Evolutionary conservation across 2,888 invertebrate species (phyloP), one percentile per base, ranked within the genome.

Genomic region (Drosophila mimetica): DNA sequence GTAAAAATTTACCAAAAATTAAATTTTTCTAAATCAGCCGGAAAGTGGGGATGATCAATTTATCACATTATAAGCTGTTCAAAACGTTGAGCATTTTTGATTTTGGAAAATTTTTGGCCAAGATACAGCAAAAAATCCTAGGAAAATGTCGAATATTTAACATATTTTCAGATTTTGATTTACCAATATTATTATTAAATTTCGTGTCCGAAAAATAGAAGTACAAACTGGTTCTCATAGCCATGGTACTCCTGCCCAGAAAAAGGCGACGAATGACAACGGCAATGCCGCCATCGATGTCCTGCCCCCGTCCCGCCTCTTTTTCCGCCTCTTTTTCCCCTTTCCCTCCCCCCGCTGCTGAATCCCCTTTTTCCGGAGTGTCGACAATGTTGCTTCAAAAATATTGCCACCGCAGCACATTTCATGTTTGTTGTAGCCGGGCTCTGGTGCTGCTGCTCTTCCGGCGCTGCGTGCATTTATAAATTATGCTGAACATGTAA

Each of bases 401-500:
- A 88, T 86, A 88, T 88, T 77, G 77, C 77, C 76, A 77, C 75
- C 82, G 84, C 84, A 83, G 81, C 76, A 77, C 82, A 82, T 81
- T 84, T 73, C 75, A 75, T 78, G 86, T 87, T 71, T 66, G 59
- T 59, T 67, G 77, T 64, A 69, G 73, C 54, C 55, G 64, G 63
- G 55, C 58, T 55, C 54, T 57, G 47, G 52, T 70, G 57, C 7
- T 52, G 18, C 20, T 59, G 64, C 36, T 55, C 14, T 51, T 22
- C 22, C 25, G 42, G 7, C 70, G 60, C 67, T 77, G 77, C 77
- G 77, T 81, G 77, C 89, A 89, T 90, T 89, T 91, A 91, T 91
- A 91, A 91, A 91, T 91, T 91, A 91, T 91, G 90, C 91, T 89
- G 89, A 90, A 90, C 90, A 91, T 90, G 91, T 90, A 90, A 90